Percentiles rank a stretch among this genome's conserved stretches.
Conservation (phyloP, 2,797 vertebrate genomes). For the Kryptolebias ocellatus region DNA sequence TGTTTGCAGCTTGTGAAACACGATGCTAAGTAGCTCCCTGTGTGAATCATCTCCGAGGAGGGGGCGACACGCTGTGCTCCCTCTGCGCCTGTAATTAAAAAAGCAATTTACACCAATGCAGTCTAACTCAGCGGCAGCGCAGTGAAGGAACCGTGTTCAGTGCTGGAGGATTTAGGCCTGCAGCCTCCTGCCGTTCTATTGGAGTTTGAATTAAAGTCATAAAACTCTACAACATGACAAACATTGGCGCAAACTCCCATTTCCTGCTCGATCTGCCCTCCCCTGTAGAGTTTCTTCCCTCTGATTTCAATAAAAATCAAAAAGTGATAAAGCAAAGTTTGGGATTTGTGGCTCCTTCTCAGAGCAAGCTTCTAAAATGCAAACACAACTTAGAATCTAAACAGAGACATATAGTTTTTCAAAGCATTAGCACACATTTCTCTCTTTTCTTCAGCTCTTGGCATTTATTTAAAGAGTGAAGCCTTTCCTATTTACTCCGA, state of each 20-base stretch:
- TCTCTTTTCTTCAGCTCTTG: slow-evolving; percentile 24
- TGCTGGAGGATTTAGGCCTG: slow-evolving; percentile 30
- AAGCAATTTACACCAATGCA: slow-evolving; percentile 70
- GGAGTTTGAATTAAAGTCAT: slow-evolving; percentile 56
- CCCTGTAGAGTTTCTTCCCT: slow-evolving; percentile 25
- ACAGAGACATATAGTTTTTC: too few relatives aligned
- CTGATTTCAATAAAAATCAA: slow-evolving; percentile 47
- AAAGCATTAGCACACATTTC: slow-evolving; percentile 34
- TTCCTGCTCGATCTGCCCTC: slow-evolving; percentile 46
- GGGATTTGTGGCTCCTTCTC: slow-evolving; percentile 22
- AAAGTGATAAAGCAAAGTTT: slow-evolving; percentile 41
- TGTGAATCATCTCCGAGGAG: slow-evolving; percentile 50
- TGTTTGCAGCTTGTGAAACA: slow-evolving; percentile 67
- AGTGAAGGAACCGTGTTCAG: slow-evolving; percentile 31
- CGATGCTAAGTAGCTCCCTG: slow-evolving; percentile 57
- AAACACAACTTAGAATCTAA: neutral
- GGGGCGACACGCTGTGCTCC: slow-evolving; percentile 44
- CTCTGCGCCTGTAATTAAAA: slow-evolving; percentile 74
- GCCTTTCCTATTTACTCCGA: slow-evolving; percentile 33
- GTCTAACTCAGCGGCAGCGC: slow-evolving; percentile 47
- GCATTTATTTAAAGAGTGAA: slow-evolving; percentile 45
- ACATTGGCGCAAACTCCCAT: slow-evolving; percentile 40
- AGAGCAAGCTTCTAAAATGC: slow-evolving; percentile 14
- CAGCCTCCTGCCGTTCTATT: slow-evolving; percentile 38
- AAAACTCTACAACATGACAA: slow-evolving; percentile 32